Evolutionary conservation across 92 coral and sea anemone genomes (phyloP), one percentile per base, ranked within the genome.

Genomic region (Phenganax subtilis): DNA sequence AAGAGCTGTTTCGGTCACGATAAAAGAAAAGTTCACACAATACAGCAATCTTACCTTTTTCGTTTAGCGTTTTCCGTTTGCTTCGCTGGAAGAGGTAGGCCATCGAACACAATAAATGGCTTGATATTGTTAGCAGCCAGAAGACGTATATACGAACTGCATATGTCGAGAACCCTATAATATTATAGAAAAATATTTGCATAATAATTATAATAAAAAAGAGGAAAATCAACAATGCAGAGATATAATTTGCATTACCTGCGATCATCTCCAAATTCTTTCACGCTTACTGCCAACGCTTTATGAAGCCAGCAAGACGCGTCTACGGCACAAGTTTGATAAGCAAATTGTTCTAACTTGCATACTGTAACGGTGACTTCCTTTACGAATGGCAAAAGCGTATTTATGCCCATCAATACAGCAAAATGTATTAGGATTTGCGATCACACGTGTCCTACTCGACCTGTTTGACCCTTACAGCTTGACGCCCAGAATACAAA

Each of bases 261-360:
- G 52, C 73, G 52, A 68, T 68, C 73, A 68, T 68, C 73, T 16
- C 73, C 73, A n/a, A 30, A 68, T n/a, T 68, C 53, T 7, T 44
- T 68, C 10, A 30, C 31, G 73, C 73, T 68, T 27, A 68, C 54
- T 10, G 73, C 52, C 9, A 68, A 27, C 15, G 53, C 73, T 68
- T 68, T 68, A 20, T 29, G 73, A 30, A 68, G 73, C 73, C 73
- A 68, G 16, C 73, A 68, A 1, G 73, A 68, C 15, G 11, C 52
- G 16, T 68, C 73, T 3, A 68, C 54, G 7, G 53, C 54, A 44
- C 53, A 30, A 9, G 53, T 30, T 20, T 68, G 53, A 30, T 54
- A 12, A 10, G 52, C 53, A 68, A 68, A 68, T 5, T 68, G 53
- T 68, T 68, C 47, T 6, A 68, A 10, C 31, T 68, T 12, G 47